Evolutionary conservation across 2,888 invertebrate genomes (phyloP).

Genomic region (Drosophila atripex): DNA sequence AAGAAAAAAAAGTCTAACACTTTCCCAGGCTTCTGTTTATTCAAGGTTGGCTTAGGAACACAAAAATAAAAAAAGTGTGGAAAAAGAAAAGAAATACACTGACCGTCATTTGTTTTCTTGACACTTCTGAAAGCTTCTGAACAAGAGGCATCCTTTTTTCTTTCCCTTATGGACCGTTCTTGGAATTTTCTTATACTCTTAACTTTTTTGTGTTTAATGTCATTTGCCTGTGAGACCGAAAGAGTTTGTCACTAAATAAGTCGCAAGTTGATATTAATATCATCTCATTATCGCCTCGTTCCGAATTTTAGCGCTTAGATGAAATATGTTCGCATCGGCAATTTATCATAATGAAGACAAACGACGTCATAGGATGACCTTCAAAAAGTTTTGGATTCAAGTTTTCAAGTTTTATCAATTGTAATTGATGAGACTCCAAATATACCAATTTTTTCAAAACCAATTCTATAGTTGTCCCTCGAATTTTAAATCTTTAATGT

Average conservation of each 20-base stretch:
- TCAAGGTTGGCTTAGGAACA: constrained; percentile 39
- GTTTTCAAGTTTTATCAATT: constrained; percentile 47
- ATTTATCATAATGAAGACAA: constrained; percentile 70
- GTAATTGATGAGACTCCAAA: constrained; percentile 62
- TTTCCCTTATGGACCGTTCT: constrained; percentile 17
- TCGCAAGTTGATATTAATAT: constrained; percentile 77
- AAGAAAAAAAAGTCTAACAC: constrained; percentile 60
- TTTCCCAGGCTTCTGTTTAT: constrained; percentile 43
- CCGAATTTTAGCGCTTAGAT: constrained; percentile 61
- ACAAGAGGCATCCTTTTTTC: constrained; percentile 55
- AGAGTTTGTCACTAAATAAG: constrained; percentile 70
- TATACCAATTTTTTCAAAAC: constrained; percentile 13
- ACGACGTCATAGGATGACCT: constrained; percentile 51
- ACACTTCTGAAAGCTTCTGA: constrained; percentile 67
- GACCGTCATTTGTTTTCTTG: constrained; percentile 78
- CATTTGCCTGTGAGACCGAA: constrained; percentile 29
- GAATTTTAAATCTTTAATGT: not conserved
- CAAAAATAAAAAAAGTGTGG: constrained; percentile 18
- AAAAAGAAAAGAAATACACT: constrained; percentile 32
- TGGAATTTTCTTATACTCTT: constrained; percentile 25
- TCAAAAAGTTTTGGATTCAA: constrained; percentile 40
- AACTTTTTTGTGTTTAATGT: constrained; percentile 58
- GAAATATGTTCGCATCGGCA: constrained; percentile 55
- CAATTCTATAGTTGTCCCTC: not conserved
- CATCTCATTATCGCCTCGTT: constrained; percentile 73